These are phyloP conservation scores for Sciurus carolinensis DNA, from an alignment of 2,797 vertebrate genomes.

Conservation along the genomic window DNA sequence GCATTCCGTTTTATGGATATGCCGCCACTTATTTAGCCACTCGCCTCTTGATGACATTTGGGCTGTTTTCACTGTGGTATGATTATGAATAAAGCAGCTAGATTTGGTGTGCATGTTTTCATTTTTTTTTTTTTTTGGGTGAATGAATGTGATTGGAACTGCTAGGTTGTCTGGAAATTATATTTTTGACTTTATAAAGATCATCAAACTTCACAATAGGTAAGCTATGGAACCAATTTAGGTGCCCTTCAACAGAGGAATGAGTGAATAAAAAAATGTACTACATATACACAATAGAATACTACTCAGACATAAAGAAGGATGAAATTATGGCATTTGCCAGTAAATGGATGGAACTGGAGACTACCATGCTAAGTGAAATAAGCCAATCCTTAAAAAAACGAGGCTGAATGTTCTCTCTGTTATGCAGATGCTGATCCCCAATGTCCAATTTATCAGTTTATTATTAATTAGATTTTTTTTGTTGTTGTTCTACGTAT, in stretches of 20 bases:
- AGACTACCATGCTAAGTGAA: no score
- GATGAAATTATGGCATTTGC: no score
- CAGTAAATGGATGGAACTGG: no score
- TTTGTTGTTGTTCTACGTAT: slow-evolving; percentile 11
- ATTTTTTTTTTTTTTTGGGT: not conserved
- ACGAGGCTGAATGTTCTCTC: no score
- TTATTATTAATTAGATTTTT: not conserved
- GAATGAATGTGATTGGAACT: not conserved
- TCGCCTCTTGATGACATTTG: not conserved
- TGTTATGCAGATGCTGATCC: no score
- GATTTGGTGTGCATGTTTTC: not conserved
- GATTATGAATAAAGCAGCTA: slow-evolving; percentile 7
- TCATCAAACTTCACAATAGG: not conserved
- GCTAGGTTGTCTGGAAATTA: not conserved
- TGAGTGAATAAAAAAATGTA: no score
- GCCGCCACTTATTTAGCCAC: not conserved
- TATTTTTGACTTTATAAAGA: not conserved
- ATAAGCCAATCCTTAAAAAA: no score
- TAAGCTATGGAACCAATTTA: no score
- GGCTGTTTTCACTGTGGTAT: not conserved
- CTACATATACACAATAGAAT: no score
- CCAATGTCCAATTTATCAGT: not conserved
- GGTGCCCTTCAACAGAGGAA: no score
- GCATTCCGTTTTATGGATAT: not conserved
- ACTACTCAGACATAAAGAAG: no score